These are phyloP conservation scores for Microplitis manilae DNA, from an alignment of 2,888 invertebrate genomes.

Conservation along the genomic window DNA sequence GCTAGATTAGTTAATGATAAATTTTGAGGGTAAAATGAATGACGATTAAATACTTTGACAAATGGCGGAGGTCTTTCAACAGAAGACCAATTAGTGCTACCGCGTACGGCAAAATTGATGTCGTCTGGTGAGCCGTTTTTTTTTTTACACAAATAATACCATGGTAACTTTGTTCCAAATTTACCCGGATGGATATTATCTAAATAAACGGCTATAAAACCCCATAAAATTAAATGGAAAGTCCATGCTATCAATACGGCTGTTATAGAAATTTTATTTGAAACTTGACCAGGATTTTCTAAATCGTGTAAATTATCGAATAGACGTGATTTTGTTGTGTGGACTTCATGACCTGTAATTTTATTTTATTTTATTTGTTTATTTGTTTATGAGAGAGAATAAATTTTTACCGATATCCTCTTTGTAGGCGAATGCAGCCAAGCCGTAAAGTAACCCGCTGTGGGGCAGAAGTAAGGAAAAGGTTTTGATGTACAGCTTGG, in stretches of 20 bases:
- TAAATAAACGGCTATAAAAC: slow-evolving; percentile 46
- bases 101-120: slow-evolving; percentile 30
- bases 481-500: slow-evolving; percentile 24
- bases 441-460: slow-evolving; percentile 51
- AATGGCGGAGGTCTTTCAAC: slow-evolving; percentile 48
- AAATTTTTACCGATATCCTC: slow-evolving; percentile 40
- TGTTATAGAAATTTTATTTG: slow-evolving; percentile 39
- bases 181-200: slow-evolving; percentile 49
- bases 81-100: slow-evolving; percentile 53
- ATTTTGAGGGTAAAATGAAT: too few species aligned
- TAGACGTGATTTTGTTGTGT: slow-evolving; percentile 5
- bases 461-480: slow-evolving; percentile 49
- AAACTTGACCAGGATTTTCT: not conserved
- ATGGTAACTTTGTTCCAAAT: slow-evolving; percentile 46
- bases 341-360: not conserved
- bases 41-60: slow-evolving; percentile 36
- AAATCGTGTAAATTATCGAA: not conserved
- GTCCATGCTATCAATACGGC: slow-evolving; percentile 44
- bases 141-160: slow-evolving; percentile 50
- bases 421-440: slow-evolving; percentile 44
- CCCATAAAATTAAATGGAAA: slow-evolving; percentile 50
- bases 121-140: slow-evolving; percentile 25
- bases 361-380: not conserved
- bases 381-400: not conserved
- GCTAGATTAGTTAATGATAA: not conserved